Conservation (phyloP, 2,113 vertebrate species). For the Mesocricetus auratus region DNA sequence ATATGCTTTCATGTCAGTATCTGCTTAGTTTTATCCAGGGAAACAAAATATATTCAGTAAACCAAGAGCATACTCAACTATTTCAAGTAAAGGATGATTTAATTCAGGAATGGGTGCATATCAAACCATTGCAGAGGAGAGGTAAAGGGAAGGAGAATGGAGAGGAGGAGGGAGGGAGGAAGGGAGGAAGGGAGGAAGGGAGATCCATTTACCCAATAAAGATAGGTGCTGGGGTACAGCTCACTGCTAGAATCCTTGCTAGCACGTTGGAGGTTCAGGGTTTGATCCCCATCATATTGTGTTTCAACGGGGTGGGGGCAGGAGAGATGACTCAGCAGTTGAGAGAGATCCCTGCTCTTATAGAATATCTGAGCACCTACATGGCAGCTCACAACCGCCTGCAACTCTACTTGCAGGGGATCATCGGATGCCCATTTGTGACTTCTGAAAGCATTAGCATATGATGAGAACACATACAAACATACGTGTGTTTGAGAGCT, state of each 20-base stretch:
- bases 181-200: neutral
- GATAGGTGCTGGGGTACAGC: neutral
- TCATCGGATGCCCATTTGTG: neutral
- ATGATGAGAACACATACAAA: neutral
- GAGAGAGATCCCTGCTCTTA: neutral
- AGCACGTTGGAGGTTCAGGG: rapidly evolving
- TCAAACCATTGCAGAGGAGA: neutral
- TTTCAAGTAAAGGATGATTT: conserved; percentile 32
- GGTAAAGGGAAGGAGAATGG: neutral
- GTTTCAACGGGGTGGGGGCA: neutral
- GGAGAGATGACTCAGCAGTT: neutral
- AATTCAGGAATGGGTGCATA: neutral
- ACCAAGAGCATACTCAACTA: neutral
- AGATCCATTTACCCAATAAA: neutral
- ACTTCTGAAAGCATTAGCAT: neutral
- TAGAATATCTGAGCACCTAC: neutral
- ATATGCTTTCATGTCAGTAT: neutral
- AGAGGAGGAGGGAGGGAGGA: neutral
- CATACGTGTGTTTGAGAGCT: neutral
- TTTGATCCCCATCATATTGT: neutral
- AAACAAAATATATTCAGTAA: conserved; percentile 33
- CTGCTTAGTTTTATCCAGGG: conserved; percentile 29
- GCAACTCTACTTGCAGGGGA: neutral
- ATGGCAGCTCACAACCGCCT: neutral
- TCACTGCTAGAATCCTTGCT: neutral